Conservation (phyloP, 1,140 invertebrate genomes). For the Homalodisca vitripennis region DNA sequence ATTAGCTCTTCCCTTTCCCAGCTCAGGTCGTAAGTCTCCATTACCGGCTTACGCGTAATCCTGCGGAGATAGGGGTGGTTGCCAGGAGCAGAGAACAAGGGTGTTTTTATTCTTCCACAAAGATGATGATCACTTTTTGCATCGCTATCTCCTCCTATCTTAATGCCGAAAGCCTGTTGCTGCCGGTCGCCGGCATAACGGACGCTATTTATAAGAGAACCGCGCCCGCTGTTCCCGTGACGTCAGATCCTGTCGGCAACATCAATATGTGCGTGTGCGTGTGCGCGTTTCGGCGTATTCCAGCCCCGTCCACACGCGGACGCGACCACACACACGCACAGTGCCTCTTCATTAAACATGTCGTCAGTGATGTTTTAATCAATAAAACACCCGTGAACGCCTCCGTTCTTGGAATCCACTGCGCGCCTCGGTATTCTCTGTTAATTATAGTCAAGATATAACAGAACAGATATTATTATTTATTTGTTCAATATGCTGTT, state of each 20-base stretch:
- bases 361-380: too few relatives aligned
- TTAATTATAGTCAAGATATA: too few relatives aligned
- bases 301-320: not conserved
- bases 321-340: constrained; percentile 12
- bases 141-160: not conserved
- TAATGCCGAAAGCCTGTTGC: not conserved
- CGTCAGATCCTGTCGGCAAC: constrained; percentile 7
- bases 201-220: constrained; percentile 4
- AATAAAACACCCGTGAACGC: too few relatives aligned
- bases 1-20: not conserved
- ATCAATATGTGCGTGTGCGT: not conserved
- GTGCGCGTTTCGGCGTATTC: not conserved
- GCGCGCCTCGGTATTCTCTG: too few relatives aligned
- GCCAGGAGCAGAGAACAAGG: too few relatives aligned
- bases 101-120: too few relatives aligned
- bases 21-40: too few relatives aligned
- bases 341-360: too few relatives aligned
- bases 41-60: constrained; percentile 1
- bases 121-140: not conserved
- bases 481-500: too few relatives aligned
- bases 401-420: too few relatives aligned
- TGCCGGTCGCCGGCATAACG: not conserved
- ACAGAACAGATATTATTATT: too few relatives aligned
- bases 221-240: not conserved
- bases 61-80: not conserved